A percentile compares a stretch with the other conserved stretches of the same genome.
These are phyloP conservation scores for Irena cyanogastra DNA, from an alignment of 2,113 vertebrate species.

Conservation along the genomic window DNA sequence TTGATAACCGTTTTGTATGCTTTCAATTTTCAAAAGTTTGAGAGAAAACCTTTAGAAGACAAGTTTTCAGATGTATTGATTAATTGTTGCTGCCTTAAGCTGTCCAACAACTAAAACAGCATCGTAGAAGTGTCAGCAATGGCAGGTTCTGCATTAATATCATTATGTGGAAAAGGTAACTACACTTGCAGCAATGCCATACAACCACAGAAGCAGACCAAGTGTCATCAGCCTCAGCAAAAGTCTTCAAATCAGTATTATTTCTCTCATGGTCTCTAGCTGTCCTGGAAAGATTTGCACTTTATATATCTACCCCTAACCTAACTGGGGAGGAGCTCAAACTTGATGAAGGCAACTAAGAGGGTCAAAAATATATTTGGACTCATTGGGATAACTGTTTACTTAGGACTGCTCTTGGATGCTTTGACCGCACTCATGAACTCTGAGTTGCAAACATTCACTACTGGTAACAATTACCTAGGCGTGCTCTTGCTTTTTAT, in stretches of 20 bases:
- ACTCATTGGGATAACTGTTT: constrained; percentile 27
- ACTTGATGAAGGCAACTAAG: background rate
- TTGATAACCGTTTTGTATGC: background rate
- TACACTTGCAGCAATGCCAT: background rate
- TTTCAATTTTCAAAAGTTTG: background rate
- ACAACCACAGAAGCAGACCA: background rate
- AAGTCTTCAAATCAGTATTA: background rate
- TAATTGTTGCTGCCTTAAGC: background rate
- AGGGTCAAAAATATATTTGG: background rate
- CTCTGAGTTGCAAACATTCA: constrained; percentile 46
- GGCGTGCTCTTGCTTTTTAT: constrained; percentile 64
- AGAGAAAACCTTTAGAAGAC: background rate
- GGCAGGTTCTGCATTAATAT: background rate
- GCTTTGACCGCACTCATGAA: constrained; percentile 23
- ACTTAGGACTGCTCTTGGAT: constrained; percentile 23
- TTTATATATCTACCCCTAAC: background rate
- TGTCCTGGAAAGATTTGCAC: background rate
- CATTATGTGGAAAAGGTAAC: background rate
- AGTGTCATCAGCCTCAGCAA: background rate
- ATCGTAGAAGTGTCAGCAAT: background rate
- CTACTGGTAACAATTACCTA: constrained; percentile 74
- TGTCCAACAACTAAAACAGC: background rate
- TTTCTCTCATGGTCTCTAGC: background rate
- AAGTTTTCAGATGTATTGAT: background rate
- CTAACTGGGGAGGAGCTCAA: background rate